These are phyloP conservation scores for Acronicta alni DNA, from an alignment of 2,888 invertebrate species.

Conservation along the genomic window DNA sequence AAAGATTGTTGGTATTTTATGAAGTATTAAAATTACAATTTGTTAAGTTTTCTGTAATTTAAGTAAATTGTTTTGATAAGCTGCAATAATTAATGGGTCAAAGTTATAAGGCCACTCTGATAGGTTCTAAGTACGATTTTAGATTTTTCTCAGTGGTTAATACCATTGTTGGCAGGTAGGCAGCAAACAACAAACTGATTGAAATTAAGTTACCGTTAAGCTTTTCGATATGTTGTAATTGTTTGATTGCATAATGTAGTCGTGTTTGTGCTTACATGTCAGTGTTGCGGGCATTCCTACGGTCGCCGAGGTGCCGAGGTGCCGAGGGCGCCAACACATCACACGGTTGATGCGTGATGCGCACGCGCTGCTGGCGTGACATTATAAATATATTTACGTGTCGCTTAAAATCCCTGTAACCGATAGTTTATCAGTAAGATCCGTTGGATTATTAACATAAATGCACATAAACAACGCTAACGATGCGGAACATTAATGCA, in stretches of 20 bases:
- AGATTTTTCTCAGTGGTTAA: no score
- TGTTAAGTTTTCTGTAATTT: no score
- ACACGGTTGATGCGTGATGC: constrained; percentile 74
- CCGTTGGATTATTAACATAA: constrained; percentile 70
- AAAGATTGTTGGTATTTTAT: no score
- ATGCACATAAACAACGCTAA: constrained; percentile 73
- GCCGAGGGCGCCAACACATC: constrained; percentile 74
- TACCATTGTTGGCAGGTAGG: no score
- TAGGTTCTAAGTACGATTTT: no score
- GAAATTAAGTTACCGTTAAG: constrained; percentile 12
- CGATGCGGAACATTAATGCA: constrained; percentile 63
- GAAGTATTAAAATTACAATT: no score
- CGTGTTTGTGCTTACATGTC: constrained; percentile 53
- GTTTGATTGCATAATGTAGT: constrained; percentile 52
- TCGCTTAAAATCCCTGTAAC: constrained; percentile 65
- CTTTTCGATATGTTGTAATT: constrained; percentile 30
- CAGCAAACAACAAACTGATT: not conserved
- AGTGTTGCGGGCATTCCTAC: constrained; percentile 48
- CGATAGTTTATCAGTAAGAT: constrained; percentile 72
- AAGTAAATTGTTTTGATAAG: no score
- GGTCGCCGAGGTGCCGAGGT: constrained; percentile 58
- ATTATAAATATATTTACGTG: constrained; percentile 73
- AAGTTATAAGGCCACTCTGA: not conserved
- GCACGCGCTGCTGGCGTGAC: constrained; percentile 78
- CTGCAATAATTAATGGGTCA: not conserved